These are phyloP conservation scores for Belgica antarctica DNA, from an alignment of 2,888 invertebrate species.

Conservation along the genomic window DNA sequence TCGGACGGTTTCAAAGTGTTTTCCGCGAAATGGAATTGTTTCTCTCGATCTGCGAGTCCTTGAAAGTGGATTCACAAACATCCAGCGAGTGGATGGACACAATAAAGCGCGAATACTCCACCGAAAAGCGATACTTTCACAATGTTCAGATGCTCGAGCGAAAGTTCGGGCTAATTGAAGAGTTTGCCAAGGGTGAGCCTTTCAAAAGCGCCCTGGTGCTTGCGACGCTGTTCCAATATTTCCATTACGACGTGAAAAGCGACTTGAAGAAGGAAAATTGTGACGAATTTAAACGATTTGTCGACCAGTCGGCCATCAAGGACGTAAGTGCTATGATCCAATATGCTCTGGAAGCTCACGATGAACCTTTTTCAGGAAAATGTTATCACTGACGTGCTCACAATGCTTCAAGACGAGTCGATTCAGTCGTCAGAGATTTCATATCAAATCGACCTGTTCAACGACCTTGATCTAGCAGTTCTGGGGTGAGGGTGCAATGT, in stretches of 20 bases:
- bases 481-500: conserved; percentile 20
- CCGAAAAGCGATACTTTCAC: conserved; percentile 5
- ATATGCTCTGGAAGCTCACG: background rate
- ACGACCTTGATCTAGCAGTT: conserved; percentile 29
- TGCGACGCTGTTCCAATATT: conserved; percentile 36
- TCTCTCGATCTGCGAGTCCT: background rate
- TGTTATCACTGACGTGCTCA: background rate
- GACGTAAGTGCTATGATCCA: conserved; percentile 21
- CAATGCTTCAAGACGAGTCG: conserved; percentile 19
- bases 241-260: conserved; percentile 20
- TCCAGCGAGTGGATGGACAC: background rate
- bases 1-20: background rate
- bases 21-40: background rate
- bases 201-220: conserved; percentile 10
- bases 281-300: conserved; percentile 32
- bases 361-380: background rate
- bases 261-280: conserved; percentile 23
- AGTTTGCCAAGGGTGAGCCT: background rate
- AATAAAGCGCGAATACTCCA: background rate
- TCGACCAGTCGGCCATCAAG: conserved; percentile 29
- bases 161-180: conserved; percentile 26
- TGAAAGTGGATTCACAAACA: background rate
- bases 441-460: conserved; percentile 29
- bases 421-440: background rate
- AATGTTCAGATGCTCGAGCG: conserved; percentile 31